Conservation (phyloP, 1,140 invertebrate species). For the Steinernema khuongi region DNA sequence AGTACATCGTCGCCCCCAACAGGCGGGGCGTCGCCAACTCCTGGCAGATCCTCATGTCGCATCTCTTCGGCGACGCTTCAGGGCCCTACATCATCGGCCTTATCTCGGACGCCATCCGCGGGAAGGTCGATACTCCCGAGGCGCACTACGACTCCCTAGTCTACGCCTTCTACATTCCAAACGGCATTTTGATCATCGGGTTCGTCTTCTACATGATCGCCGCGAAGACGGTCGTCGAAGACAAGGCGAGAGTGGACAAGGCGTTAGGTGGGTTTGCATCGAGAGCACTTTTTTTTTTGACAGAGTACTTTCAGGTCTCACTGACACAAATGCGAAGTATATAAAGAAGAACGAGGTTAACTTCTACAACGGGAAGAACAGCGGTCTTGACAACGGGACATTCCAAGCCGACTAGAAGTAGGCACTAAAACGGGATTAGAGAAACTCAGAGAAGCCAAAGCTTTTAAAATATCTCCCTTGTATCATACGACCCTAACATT, state of each 20-base stretch:
- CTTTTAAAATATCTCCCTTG: conserved; percentile 7
- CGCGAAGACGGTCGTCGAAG: conserved; percentile 25
- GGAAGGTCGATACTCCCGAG: conserved; percentile 18
- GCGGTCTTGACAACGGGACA: background rate
- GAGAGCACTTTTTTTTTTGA: background rate
- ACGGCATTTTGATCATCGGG: conserved; percentile 26
- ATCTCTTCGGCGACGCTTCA: conserved; percentile 84
- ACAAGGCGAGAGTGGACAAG: conserved; percentile 23
- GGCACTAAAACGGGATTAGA: background rate
- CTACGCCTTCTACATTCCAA: conserved; percentile 36
- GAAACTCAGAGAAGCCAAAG: background rate
- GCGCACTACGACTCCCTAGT: conserved; percentile 33
- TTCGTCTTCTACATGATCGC: conserved; percentile 31
- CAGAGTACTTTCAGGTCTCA: background rate
- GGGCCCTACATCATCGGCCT: conserved; percentile 82
- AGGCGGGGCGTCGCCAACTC: conserved; percentile 83
- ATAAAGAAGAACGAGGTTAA: background rate
- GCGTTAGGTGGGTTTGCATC: conserved; percentile 24
- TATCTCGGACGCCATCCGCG: conserved; percentile 35
- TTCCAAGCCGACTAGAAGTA: background rate
- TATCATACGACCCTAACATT: background rate
- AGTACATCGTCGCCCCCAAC: conserved; percentile 65
- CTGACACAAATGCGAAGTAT: background rate
- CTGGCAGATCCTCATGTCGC: conserved; percentile 84
- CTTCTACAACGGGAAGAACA: conserved; percentile 7